Evolutionary conservation across 2,797 vertebrate genomes (phyloP).

Genomic region (Neosilurus mollespiculum): DNA sequence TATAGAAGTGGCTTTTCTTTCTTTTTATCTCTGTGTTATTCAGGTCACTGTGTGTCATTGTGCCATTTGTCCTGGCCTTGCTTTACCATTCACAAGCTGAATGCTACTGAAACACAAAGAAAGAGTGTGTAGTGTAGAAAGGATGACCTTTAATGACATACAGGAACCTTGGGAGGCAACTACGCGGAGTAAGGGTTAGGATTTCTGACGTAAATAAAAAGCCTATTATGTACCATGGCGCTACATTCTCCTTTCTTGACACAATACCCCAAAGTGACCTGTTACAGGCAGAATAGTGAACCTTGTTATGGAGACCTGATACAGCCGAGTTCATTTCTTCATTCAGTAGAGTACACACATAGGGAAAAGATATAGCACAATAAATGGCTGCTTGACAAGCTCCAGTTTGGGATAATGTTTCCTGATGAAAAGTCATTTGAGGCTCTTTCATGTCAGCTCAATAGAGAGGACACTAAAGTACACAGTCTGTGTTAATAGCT

Average conservation of each 20-base stretch:
- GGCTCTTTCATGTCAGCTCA: background rate
- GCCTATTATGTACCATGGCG: slow-evolving; percentile 26
- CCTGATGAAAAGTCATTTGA: slow-evolving; percentile 31
- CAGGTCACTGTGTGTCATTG: background rate
- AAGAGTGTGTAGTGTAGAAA: slow-evolving; percentile 1
- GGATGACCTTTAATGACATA: slow-evolving; percentile 8
- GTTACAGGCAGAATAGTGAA: slow-evolving; percentile 8
- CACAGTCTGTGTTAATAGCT: slow-evolving; percentile 12
- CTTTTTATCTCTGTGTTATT: background rate
- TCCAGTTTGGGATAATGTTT: slow-evolving; percentile 31
- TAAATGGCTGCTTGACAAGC: slow-evolving; percentile 12
- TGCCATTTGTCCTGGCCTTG: slow-evolving; percentile 10
- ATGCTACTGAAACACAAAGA: slow-evolving; percentile 16
- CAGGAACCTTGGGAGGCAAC: background rate
- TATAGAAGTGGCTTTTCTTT: background rate
- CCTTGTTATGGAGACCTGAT: slow-evolving; percentile 26
- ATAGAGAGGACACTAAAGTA: background rate
- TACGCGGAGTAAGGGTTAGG: background rate
- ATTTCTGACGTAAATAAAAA: slow-evolving; percentile 25
- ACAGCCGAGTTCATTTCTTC: background rate
- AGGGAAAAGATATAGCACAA: background rate
- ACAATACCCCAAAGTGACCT: slow-evolving; percentile 27
- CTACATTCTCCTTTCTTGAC: slow-evolving; percentile 14
- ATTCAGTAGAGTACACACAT: background rate
- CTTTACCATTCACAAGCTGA: slow-evolving; percentile 2